Percentiles rank a stretch among this genome's conserved stretches.
Evolutionary conservation across 2,888 invertebrate genomes (phyloP).

Genomic region (Myathropa florea): DNA sequence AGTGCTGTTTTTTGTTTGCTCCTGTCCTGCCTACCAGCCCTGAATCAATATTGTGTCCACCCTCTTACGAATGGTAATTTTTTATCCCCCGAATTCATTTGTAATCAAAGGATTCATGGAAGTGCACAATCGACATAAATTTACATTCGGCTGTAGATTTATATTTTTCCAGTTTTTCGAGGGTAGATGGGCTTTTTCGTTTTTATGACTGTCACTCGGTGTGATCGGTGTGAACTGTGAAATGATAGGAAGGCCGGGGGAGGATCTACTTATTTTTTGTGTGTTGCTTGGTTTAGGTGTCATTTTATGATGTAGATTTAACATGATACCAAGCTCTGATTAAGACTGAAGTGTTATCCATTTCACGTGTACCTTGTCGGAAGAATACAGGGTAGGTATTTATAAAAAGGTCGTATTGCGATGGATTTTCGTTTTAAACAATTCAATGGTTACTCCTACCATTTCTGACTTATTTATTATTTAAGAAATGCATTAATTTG

Average conservation of each 20-base stretch:
- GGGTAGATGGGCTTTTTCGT: neutral
- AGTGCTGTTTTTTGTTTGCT: neutral
- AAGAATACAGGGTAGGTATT: too few species aligned
- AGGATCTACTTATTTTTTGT: too few species aligned
- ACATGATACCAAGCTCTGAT: too few species aligned
- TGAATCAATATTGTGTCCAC: conserved; percentile 50
- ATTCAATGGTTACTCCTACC: too few species aligned
- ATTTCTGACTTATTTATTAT: too few species aligned
- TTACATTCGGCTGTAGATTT: conserved; percentile 25
- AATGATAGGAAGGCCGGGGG: neutral
- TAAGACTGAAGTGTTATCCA: too few species aligned
- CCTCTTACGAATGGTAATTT: conserved; percentile 27
- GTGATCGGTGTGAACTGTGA: neutral
- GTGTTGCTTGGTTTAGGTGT: too few species aligned
- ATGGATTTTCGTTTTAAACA: too few species aligned
- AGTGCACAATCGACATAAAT: conserved; percentile 32
- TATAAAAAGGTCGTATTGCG: too few species aligned
- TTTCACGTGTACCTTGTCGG: too few species aligned
- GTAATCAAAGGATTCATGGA: conserved; percentile 28
- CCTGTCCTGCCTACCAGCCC: conserved; percentile 40
- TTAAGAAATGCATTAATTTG: too few species aligned
- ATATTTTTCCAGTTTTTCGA: neutral
- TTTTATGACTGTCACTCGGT: neutral
- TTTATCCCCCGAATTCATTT: conserved; percentile 11
- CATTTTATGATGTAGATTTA: too few species aligned